Conservation (phyloP, 2,888 invertebrate species). For the Idaea aversata region DNA sequence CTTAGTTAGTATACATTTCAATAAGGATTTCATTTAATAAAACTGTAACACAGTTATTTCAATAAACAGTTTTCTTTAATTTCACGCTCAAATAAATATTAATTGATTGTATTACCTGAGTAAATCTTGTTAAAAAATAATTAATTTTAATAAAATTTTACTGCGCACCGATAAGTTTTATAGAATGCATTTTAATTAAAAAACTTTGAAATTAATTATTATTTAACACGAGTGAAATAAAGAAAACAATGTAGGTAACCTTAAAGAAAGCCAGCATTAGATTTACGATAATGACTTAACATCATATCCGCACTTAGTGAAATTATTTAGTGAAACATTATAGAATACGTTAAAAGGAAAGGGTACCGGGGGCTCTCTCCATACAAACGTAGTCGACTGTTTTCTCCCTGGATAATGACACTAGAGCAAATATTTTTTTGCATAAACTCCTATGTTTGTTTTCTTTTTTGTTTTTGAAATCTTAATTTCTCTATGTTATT, state of each 20-base stretch:
- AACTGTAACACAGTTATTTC: constrained; percentile 27
- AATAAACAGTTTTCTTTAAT: constrained; percentile 47
- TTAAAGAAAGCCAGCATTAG: no score
- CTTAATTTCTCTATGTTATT: no score
- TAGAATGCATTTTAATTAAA: constrained; percentile 1
- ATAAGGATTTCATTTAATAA: neutral
- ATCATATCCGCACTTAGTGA: no score
- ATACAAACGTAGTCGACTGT: no score
- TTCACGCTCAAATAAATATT: constrained; percentile 54
- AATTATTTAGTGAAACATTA: no score
- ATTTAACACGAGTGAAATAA: neutral
- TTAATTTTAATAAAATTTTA: constrained; percentile 27
- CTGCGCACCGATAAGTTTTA: constrained; percentile 18
- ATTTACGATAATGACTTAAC: no score
- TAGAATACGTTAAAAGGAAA: no score
- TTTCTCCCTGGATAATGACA: no score
- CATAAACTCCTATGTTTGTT: no score
- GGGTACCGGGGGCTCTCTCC: no score
- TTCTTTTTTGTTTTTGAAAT: no score
- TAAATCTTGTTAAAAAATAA: constrained; percentile 20
- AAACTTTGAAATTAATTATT: neutral
- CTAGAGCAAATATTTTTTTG: no score
- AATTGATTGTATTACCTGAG: constrained; percentile 37
- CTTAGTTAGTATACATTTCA: neutral
- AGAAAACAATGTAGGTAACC: neutral